Conservation (phyloP, 2,797 vertebrate species). For the Sebastes itinus region DNA sequence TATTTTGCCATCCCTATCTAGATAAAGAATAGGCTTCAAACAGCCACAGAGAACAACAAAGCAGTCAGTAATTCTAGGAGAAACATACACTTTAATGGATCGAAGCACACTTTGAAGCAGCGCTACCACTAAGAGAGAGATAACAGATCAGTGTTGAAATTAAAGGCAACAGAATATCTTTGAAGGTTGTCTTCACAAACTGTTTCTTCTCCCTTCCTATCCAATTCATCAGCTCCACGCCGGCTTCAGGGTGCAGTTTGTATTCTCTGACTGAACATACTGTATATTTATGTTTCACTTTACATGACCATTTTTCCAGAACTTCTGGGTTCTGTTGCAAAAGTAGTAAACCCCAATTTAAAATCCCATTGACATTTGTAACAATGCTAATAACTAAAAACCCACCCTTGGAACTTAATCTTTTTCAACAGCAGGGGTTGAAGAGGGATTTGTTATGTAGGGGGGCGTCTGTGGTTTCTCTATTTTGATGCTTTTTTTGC, state of each 20-base stretch:
- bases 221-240: neutral
- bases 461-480: too few species aligned
- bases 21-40: constrained; percentile 8
- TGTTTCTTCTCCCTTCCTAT: neutral
- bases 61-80: neutral
- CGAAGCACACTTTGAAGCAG: constrained; percentile 9
- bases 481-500: too few species aligned
- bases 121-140: neutral
- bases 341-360: neutral
- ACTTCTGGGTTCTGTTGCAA: neutral
- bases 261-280: neutral
- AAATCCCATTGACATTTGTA: neutral
- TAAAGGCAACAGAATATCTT: constrained; percentile 1
- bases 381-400: neutral
- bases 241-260: neutral
- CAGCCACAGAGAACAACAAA: constrained; percentile 10
- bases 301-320: too few species aligned
- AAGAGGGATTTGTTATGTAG: too few species aligned
- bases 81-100: constrained; percentile 9
- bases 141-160: constrained; percentile 12
- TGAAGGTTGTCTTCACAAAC: neutral
- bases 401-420: neutral
- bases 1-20: neutral
- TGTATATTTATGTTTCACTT: neutral
- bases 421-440: neutral